Percentiles rank a stretch among this genome's conserved stretches.
phyloP scores from a whole-genome alignment of 2,113 vertebrate genomes.

The Cyprinus carpio region DNA sequence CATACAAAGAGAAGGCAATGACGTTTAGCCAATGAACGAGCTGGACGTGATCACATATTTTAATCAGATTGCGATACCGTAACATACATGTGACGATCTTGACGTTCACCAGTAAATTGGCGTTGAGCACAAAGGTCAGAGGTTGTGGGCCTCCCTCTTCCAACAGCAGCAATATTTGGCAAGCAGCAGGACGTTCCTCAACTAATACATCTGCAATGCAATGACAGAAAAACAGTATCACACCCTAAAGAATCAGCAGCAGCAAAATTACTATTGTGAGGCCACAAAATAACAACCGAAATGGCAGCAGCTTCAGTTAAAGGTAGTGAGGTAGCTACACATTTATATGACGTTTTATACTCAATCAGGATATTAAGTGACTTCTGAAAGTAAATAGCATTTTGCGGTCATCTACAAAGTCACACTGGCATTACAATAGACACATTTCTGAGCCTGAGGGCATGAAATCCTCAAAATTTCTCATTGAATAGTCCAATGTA shows the following conservation, averaged over 20 bases:
- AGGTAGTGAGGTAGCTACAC: background rate
- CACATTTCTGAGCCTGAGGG: too few species aligned
- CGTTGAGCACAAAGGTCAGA: slow-evolving; percentile 90
- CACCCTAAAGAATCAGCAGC: too few species aligned
- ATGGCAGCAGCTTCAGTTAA: background rate
- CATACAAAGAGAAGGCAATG: slow-evolving; percentile 21
- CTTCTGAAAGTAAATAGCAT: background rate
- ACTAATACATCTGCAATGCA: slow-evolving; percentile 76
- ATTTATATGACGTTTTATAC: background rate
- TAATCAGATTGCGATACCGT: slow-evolving; percentile 55
- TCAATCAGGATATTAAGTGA: background rate
- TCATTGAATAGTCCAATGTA: too few species aligned
- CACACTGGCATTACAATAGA: too few species aligned
- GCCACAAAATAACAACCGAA: background rate
- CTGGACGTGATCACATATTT: slow-evolving; percentile 44
- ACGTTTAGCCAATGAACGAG: background rate
- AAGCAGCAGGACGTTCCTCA: slow-evolving; percentile 81
- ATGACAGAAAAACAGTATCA: slow-evolving; percentile 8
- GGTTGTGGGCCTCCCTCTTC: slow-evolving; percentile 78
- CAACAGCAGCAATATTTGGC: slow-evolving; percentile 81
- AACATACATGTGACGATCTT: slow-evolving; percentile 83
- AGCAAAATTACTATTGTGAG: background rate
- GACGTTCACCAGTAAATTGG: slow-evolving; percentile 91
- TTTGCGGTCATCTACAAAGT: background rate
- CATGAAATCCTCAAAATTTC: too few species aligned